Percentiles rank a stretch among this genome's conserved stretches.
Conservation (phyloP, 2,113 vertebrate genomes). For the Talpa occidentalis region DNA sequence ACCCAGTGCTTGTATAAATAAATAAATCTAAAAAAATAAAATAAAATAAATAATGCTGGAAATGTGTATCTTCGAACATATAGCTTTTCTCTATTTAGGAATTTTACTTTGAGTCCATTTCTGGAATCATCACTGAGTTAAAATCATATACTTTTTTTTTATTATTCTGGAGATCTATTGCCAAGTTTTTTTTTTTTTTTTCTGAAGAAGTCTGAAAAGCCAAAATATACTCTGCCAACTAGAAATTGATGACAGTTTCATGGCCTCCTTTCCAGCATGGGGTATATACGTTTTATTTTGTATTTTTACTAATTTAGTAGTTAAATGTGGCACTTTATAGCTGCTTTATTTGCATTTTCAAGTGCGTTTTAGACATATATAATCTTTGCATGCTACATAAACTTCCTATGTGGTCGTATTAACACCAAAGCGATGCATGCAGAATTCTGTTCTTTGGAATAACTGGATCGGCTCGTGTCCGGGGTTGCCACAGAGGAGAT, state of each 20-base stretch:
- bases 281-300: slow-evolving; percentile 75
- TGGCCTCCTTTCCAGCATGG: slow-evolving; percentile 44
- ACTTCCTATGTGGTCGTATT: neutral
- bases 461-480: neutral
- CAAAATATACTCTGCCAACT: slow-evolving; percentile 54
- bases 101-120: slow-evolving; percentile 61
- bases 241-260: slow-evolving; percentile 65
- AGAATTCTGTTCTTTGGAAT: neutral
- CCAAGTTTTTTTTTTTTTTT: slow-evolving; percentile 64
- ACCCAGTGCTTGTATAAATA: too few species aligned
- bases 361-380: neutral
- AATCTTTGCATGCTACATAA: neutral
- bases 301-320: slow-evolving; percentile 70
- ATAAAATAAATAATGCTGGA: too few species aligned
- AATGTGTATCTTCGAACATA: slow-evolving; percentile 60
- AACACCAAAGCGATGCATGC: neutral
- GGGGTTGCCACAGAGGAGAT: neutral
- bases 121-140: slow-evolving; percentile 57
- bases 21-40: too few species aligned
- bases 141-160: slow-evolving; percentile 24
- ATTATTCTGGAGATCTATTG: slow-evolving; percentile 46
- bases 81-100: slow-evolving; percentile 64
- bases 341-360: slow-evolving; percentile 62
- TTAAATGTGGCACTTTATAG: slow-evolving; percentile 12
- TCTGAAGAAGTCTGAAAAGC: slow-evolving; percentile 40